These are phyloP conservation scores for Pterocles orientalis DNA, from an alignment of 2,113 vertebrate genomes.

Conservation along the genomic window DNA sequence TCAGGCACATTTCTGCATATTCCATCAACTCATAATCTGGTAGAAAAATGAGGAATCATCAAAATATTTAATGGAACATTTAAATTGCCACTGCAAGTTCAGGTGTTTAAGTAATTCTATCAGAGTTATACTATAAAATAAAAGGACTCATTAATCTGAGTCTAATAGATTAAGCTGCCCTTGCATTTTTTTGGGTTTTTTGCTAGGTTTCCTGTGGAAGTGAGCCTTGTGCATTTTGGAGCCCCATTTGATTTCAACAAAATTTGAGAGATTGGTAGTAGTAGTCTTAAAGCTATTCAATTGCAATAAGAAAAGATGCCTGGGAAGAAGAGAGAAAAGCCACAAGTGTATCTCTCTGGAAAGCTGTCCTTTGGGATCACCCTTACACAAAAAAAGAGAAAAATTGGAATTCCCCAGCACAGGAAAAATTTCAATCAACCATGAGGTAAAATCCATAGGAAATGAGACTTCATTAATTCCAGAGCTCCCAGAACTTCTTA, in stretches of 20 bases:
- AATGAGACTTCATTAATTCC: not conserved
- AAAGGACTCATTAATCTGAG: constrained; percentile 3
- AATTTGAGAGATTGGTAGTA: not conserved
- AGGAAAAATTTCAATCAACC: constrained; percentile 21
- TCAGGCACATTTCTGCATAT: not conserved
- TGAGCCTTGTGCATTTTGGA: not conserved
- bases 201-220: not conserved
- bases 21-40: not conserved
- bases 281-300: not conserved
- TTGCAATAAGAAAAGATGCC: not conserved
- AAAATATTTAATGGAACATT: not conserved
- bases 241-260: not conserved
- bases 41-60: constrained; percentile 12
- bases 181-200: not conserved
- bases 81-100: constrained; percentile 16
- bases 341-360: not conserved
- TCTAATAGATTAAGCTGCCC: not conserved
- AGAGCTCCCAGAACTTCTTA: not conserved
- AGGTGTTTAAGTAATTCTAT: constrained; percentile 1
- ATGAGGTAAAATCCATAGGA: constrained; percentile 23
- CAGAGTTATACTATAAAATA: not conserved
- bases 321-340: not conserved
- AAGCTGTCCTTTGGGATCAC: not conserved
- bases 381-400: not conserved
- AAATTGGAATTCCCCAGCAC: not conserved